Conservation (phyloP, 2,113 vertebrate genomes). For the Globicephala melas region DNA sequence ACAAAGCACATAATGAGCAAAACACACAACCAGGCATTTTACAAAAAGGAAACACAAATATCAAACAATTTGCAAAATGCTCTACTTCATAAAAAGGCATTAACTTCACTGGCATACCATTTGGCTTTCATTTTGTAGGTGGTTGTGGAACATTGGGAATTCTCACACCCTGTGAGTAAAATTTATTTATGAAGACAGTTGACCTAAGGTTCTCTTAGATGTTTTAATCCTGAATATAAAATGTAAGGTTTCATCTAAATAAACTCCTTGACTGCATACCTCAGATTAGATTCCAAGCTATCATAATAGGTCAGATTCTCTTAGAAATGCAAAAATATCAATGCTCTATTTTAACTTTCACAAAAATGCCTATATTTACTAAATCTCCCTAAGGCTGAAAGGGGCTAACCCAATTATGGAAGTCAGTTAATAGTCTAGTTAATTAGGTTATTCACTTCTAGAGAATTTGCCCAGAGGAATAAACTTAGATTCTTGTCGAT, state of each 20-base stretch:
- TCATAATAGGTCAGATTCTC: not conserved
- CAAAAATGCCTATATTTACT: not conserved
- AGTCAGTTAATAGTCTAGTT: not conserved
- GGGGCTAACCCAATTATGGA: not conserved
- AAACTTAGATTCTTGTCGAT: not conserved
- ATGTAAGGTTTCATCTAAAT: not conserved
- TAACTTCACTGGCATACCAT: not conserved
- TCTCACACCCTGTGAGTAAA: not conserved
- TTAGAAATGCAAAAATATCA: not conserved
- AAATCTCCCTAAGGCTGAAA: not conserved
- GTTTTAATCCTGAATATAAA: not conserved
- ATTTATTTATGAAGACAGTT: not conserved
- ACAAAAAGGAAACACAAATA: not conserved
- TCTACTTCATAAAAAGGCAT: not conserved
- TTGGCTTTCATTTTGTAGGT: not conserved
- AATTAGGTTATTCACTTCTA: not conserved
- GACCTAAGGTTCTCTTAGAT: not conserved
- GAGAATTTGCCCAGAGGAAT: not conserved
- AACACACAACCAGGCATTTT: not conserved
- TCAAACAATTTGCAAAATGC: not conserved
- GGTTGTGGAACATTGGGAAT: not conserved
- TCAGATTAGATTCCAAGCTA: not conserved
- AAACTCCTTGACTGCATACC: not conserved
- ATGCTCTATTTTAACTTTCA: not conserved
- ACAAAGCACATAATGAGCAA: not conserved